Conservation (phyloP, 2,888 invertebrate species). For the Entomobrya multifasciata region DNA sequence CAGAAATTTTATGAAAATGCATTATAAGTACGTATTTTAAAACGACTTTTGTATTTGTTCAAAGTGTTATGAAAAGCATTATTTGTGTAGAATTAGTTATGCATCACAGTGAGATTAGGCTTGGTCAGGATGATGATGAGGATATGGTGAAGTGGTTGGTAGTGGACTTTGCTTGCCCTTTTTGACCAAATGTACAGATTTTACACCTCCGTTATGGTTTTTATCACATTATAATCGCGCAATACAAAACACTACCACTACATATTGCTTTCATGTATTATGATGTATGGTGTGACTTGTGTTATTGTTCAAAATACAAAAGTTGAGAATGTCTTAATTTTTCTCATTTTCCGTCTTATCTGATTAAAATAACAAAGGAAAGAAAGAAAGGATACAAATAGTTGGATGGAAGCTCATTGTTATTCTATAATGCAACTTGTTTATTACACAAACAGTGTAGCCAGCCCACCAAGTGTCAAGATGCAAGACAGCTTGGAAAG, state of each 20-base stretch:
- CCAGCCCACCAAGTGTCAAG: background rate
- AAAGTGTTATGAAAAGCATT: background rate
- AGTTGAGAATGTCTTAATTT: slow-evolving; percentile 56
- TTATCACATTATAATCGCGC: slow-evolving; percentile 18
- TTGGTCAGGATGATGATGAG: background rate
- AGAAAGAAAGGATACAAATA: slow-evolving; percentile 39
- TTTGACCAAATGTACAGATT: slow-evolving; percentile 15
- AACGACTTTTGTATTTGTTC: slow-evolving; percentile 13
- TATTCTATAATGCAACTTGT: slow-evolving; percentile 30
- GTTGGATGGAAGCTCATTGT: slow-evolving; percentile 33
- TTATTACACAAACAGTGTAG: background rate
- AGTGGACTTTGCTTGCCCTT: slow-evolving; percentile 9
- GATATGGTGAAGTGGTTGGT: slow-evolving; percentile 4
- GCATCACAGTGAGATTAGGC: too few relatives aligned
- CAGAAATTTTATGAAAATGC: background rate
- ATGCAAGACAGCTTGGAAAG: background rate
- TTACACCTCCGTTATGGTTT: slow-evolving; percentile 55
- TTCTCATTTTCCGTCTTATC: slow-evolving; percentile 50
- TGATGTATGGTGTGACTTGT: slow-evolving; percentile 8
- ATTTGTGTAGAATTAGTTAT: too few relatives aligned
- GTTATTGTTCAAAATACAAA: background rate
- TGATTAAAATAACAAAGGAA: slow-evolving; percentile 46
- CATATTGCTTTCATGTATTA: background rate
- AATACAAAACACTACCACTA: slow-evolving; percentile 13
- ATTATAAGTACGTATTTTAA: background rate